Evolutionary conservation across 2,888 invertebrate genomes (phyloP), one percentile per base, ranked within the genome.

Genomic region (Cylindroiulus punctatus): DNA sequence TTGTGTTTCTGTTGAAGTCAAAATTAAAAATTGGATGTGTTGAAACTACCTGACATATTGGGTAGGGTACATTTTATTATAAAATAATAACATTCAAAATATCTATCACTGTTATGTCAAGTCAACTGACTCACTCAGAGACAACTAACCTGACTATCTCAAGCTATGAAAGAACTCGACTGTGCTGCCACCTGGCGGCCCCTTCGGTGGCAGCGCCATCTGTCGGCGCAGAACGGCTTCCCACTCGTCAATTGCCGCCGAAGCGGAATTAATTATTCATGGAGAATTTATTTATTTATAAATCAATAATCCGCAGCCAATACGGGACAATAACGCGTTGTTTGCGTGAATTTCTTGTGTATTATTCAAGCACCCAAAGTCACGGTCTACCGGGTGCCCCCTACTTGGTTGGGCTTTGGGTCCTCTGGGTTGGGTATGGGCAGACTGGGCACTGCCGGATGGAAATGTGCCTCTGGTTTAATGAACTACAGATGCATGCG

Each of bases 281-380:
- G 5, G n/a, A 52, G 52, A 19, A 52, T 52, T 52, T 52, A 52
- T 52, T 52, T 52, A 52, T 52, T 52, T 52, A 52, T 52, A n/a
- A 52, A 52, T 52, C 52, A 52, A 52, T 52, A 52, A 52, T 52
- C n/a, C 52, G 52, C 52, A 52, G 52, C 52, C 52, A 52, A 52
- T 52, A 52, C 52, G 52, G 52, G 52, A 52, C 52, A 52, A 52
- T 52, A n/a, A 52, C 14, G 52, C 52, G n/a, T 14, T 14, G 14
- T 52, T 52, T n/a, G 52, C n/a, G 52, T 52, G 52, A 52, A 52
- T 52, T 52, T 52, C 52, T 19, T 52, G 52, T 52, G 52, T 52
- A 52, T 52, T 52, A 52, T 52, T 52, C 52, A 52, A 52, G n/a
- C 5, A 52, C 52, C n/a, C 52, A n/a, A 14, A 52, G 52, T 52